phyloP scores from a whole-genome alignment of 2,888 invertebrate species.

The Gymnoscelis rufifasciata region DNA sequence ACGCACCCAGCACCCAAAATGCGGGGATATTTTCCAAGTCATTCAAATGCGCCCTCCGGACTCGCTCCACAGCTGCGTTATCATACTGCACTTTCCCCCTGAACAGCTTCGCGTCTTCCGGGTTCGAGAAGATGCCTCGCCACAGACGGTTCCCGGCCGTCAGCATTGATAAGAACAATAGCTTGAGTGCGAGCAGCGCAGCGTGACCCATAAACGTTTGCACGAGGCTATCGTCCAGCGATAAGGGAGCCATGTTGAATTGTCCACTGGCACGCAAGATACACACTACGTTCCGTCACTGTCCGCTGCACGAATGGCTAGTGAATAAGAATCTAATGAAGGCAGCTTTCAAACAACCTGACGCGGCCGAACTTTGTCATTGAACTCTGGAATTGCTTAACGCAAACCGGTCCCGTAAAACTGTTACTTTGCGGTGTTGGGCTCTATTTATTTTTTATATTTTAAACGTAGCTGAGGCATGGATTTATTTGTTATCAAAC shows the following conservation, averaged over 20 bases:
- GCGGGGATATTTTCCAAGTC: conserved; percentile 85
- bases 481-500: not conserved
- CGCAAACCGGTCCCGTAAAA: too few relatives aligned
- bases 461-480: conserved; percentile 6
- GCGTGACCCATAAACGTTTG: conserved; percentile 61
- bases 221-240: conserved; percentile 45
- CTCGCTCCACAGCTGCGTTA: conserved; percentile 54
- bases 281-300: conserved; percentile 11
- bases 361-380: not conserved
- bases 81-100: conserved; percentile 58
- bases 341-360: too few relatives aligned
- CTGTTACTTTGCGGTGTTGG: too few relatives aligned
- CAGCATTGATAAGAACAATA: conserved; percentile 43
- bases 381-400: not conserved
- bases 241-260: conserved; percentile 42
- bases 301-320: conserved; percentile 12
- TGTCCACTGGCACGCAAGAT: conserved; percentile 14
- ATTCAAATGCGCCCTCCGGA: conserved; percentile 81
- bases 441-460: too few relatives aligned
- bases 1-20: conserved; percentile 80
- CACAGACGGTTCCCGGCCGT: conserved; percentile 44
- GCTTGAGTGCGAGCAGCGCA: conserved; percentile 55
- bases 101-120: conserved; percentile 51
- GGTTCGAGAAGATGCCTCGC: conserved; percentile 52
- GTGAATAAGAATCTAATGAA: conserved; percentile 13